Base-by-base conservation (phyloP, 1,140 invertebrate genomes). In the Drosophila simulans region DNA sequence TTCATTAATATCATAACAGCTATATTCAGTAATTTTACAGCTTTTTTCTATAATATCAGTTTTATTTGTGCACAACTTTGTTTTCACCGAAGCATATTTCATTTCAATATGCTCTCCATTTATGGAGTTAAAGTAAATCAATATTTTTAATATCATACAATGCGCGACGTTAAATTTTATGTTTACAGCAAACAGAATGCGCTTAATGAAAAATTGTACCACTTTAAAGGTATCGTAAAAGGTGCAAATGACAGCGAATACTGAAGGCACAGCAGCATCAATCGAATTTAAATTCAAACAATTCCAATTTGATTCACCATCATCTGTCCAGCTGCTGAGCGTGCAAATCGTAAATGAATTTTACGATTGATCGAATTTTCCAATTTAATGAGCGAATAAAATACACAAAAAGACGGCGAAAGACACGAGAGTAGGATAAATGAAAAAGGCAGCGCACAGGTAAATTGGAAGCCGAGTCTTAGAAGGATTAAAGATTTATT, bases 281-380 rank as follows among this genome's bases (percentile, higher is more conserved):
- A 60, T 69, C 40, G 8, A 69, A 77, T 54, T 69, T 48, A 69
- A 77, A 60, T 62, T 52, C 20, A 25, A 77, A 40, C 72, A 55
- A 77, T 77, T 77, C 69, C 49, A 60, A 76, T 69, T 60, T 51
- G 48, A 62, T 77, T 58, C 20, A 62, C 46, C 46, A 34, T 68
- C 37, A 17, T 37, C 42, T 40, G 56, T 20, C 27, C 39, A 46
- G 46, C 22, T 70, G 63, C 34, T 35, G 25, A 58, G 62, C 54
- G 48, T 69, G 58, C 22, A 62, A 77, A 77, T 51, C 45, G 64
- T 66, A 80, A 80, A 80, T 80, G 68, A 85, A 77, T 80, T 85
- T 80, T 56, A 69, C 77, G 57, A 77, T 51, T 77, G 81, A 85
- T 85, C 73, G 68, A 80, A 55, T 80, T 74, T 70, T 35, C 64